Evolutionary conservation across 2,888 invertebrate genomes (phyloP), one percentile per base, ranked within the genome.

Genomic region (Melanophora roralis): DNA sequence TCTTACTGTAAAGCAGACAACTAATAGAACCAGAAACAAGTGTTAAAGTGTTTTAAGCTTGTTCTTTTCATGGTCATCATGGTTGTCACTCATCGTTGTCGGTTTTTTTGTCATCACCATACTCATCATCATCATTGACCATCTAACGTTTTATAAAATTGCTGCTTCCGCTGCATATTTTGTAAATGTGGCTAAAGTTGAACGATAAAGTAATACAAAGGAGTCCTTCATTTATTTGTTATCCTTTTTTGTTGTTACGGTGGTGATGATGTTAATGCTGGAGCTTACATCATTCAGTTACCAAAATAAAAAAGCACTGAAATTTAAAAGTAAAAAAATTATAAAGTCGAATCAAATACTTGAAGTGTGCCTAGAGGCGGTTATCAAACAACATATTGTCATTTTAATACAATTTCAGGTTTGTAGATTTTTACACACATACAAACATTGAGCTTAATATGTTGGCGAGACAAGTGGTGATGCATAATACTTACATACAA

Each of bases 1-100:
- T 72, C 62, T 62, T 45, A 45, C 43, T 38, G 32, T 14, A 16
- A 49, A 38, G 32, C 34, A 23, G 34, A 49, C 34, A 49, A 51
- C 14, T 14, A 9, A 19, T 9, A 32, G 47, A 36, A 36, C 40
- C 3, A 40, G 5, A 65, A 12, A n/a, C 62, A 69, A 57, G 16
- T 36, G 53, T 23, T 71, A 62, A 77, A 77, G 76, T 76, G 76
- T 76, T 76, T 76, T 69, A 79, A 79, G 81, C 79, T 80, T 82
- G 82, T 84, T 79, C 85, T 83, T 85, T 83, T 82, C 84, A 85
- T 83, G 85, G 82, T 84, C 84, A 83, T 84, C 85, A 83, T 83
- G 83, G 59, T 65, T 81, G 83, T 82, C 82, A 83, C 78, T 82
- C 82, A 81, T 76, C 76, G 72, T 79, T 60, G 65, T 64, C 72